These are phyloP conservation scores for Menura novaehollandiae DNA, from an alignment of 2,113 vertebrate genomes.

Conservation along the genomic window DNA sequence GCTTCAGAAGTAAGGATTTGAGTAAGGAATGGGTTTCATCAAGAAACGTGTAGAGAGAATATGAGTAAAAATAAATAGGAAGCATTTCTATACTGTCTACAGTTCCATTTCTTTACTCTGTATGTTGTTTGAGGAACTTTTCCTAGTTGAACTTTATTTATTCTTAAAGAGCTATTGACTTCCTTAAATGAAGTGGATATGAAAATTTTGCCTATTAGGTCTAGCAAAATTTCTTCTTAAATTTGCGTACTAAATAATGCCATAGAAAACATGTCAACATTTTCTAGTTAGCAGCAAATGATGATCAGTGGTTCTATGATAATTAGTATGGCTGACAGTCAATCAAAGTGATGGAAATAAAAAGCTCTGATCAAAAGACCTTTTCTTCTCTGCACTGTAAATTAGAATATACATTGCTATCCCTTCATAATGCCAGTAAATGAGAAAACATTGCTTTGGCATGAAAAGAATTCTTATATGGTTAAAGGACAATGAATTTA, in stretches of 20 bases:
- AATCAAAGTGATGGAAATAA: constrained; percentile 53
- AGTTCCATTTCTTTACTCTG: background rate
- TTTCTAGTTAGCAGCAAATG: constrained; percentile 28
- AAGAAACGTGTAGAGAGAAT: background rate
- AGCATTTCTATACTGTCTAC: background rate
- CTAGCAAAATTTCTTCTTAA: background rate
- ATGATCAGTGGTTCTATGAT: constrained; percentile 48
- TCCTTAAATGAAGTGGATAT: background rate
- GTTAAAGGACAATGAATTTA: background rate
- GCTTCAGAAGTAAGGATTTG: background rate
- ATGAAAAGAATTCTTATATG: background rate
- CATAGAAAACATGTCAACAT: constrained; percentile 16
- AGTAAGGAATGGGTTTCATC: background rate
- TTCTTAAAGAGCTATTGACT: background rate
- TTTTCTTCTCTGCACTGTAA: constrained; percentile 38
- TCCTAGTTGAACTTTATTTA: background rate
- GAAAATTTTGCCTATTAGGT: background rate
- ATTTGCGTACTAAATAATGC: constrained; percentile 26
- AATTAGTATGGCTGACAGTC: constrained; percentile 55
- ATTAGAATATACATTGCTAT: constrained; percentile 35
- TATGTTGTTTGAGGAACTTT: background rate
- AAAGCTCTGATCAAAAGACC: constrained; percentile 57
- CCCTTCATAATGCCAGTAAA: background rate
- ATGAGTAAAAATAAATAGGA: background rate
- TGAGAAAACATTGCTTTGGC: background rate